A percentile compares a stretch with the other conserved stretches of the same genome.
Conservation (phyloP, 2,888 invertebrate genomes). For the Thera britannica region DNA sequence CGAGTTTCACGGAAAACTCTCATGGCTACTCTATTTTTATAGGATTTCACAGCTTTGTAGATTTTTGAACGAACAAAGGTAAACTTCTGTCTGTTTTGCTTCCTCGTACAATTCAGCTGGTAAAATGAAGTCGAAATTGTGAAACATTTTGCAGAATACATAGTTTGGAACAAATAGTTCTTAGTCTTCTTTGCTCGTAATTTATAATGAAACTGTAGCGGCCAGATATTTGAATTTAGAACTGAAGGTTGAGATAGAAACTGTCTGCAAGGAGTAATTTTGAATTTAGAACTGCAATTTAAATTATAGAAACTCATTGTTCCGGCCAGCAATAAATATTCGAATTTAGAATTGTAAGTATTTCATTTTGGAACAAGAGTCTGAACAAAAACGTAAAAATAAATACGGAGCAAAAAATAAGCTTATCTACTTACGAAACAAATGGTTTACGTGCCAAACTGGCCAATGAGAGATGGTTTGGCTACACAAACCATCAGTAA, state of each 20-base stretch:
- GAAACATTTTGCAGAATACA: too few species aligned
- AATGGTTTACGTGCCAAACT: neutral
- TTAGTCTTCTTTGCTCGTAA: neutral
- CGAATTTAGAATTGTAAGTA: too few species aligned
- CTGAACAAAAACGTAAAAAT: neutral
- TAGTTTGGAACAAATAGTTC: neutral
- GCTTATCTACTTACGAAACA: neutral
- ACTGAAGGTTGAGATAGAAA: neutral
- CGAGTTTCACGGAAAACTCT: neutral
- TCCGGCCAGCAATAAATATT: neutral
- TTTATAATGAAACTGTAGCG: neutral
- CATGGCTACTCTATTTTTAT: neutral
- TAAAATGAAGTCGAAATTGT: neutral
- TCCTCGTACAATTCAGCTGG: neutral
- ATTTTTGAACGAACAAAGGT: neutral
- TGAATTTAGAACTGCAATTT: neutral
- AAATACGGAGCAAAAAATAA: neutral
- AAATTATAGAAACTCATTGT: neutral
- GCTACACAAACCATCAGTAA: neutral
- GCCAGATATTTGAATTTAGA: conserved; percentile 6
- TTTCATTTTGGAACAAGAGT: too few species aligned
- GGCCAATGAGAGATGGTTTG: neutral
- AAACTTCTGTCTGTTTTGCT: neutral
- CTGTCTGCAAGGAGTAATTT: neutral
- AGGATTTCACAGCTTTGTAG: neutral